phyloP scores from a whole-genome alignment of 2,113 vertebrate genomes.

The Hirundichthys speculiger region DNA sequence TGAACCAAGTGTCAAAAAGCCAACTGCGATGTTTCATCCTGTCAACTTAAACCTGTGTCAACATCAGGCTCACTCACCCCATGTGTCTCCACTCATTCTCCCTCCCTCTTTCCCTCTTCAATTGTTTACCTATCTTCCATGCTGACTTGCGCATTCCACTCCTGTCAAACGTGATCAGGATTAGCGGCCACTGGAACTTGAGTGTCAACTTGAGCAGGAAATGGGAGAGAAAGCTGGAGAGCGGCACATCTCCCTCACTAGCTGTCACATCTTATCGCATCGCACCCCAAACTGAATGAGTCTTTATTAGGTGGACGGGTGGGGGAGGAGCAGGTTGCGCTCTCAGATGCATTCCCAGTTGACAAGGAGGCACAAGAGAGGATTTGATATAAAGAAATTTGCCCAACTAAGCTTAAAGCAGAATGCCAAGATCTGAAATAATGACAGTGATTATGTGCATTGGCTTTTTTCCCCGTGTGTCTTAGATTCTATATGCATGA shows the following conservation, averaged over 20 bases:
- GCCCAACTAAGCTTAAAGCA: conserved; percentile 4
- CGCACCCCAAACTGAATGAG: conserved; percentile 64
- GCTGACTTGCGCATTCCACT: conserved; percentile 57
- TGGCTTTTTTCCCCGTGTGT: neutral
- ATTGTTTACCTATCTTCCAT: conserved; percentile 61
- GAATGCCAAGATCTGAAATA: conserved; percentile 1
- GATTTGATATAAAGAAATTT: neutral
- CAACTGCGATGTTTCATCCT: conserved; percentile 43
- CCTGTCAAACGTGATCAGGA: conserved; percentile 76
- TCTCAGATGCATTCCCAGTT: conserved; percentile 25
- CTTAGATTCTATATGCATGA: conserved; percentile 6
- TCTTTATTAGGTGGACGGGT: conserved; percentile 59
- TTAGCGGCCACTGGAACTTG: conserved; percentile 47
- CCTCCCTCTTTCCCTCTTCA: conserved; percentile 29
- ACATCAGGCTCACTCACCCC: conserved; percentile 53
- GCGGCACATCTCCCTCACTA: conserved; percentile 50
- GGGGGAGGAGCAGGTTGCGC: conserved; percentile 13
- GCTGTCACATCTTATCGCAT: conserved; percentile 71
- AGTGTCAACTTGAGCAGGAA: conserved; percentile 68
- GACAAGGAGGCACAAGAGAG: conserved; percentile 26
- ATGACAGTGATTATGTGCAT: neutral
- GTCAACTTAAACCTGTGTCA: conserved; percentile 63
- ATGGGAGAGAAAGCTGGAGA: conserved; percentile 62
- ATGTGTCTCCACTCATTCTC: conserved; percentile 63
- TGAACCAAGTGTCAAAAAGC: conserved; percentile 59